A percentile compares a stretch with the other conserved stretches of the same genome.
Conservation (phyloP, 2,797 vertebrate species). For the Botia kubotai region DNA sequence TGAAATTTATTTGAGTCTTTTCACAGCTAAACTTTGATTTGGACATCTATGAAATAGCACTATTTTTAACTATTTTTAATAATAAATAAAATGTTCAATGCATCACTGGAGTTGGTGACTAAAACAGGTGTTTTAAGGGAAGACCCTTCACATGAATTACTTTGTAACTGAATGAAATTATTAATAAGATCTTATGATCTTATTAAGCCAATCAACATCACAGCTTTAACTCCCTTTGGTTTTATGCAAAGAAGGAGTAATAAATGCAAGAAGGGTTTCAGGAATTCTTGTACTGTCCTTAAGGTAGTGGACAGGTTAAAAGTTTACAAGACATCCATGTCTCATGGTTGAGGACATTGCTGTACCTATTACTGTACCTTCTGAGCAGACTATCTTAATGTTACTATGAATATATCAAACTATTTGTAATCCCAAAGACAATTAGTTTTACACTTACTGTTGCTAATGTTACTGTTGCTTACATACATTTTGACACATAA, state of each 20-base stretch:
- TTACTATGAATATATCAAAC: too few relatives aligned
- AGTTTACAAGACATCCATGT: slow-evolving; percentile 67
- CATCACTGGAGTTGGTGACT: background rate
- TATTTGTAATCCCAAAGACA: too few relatives aligned
- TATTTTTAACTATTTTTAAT: background rate
- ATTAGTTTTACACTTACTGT: too few relatives aligned
- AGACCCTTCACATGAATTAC: background rate
- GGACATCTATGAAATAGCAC: background rate
- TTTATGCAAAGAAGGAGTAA: background rate
- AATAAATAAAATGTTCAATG: background rate
- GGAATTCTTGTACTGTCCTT: slow-evolving; percentile 64
- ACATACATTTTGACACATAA: too few relatives aligned
- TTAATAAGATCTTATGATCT: background rate
- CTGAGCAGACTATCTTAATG: too few relatives aligned
- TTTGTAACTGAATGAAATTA: slow-evolving; percentile 7
- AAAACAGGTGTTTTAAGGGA: background rate
- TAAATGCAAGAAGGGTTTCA: slow-evolving; percentile 57
- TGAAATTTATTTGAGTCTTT: slow-evolving; percentile 25
- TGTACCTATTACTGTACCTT: slow-evolving; percentile 36
- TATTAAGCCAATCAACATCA: slow-evolving; percentile 17
- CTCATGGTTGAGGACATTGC: slow-evolving; percentile 29
- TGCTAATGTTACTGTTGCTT: too few relatives aligned
- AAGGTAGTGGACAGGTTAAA: slow-evolving; percentile 70
- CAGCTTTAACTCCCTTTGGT: background rate
- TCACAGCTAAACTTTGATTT: background rate